Evolutionary conservation across 2,113 vertebrate genomes (phyloP), one percentile per base, ranked within the genome.

Genomic region (Hippoglossus stenolepis): DNA sequence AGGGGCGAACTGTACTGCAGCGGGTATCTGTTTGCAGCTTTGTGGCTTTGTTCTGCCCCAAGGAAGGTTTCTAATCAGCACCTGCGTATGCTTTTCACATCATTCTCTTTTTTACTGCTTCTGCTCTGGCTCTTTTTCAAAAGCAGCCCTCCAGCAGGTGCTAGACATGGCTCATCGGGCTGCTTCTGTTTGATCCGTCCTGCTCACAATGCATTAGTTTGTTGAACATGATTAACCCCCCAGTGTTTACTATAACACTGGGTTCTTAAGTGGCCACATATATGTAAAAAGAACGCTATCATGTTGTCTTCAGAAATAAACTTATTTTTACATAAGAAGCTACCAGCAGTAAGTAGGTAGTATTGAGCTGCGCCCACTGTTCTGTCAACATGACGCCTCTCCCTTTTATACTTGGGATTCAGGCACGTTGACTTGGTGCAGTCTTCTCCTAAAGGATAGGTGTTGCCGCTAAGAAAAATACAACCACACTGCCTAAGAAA

Each of bases 61-160:
- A 20, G 77, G 84, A 82, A 43, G 53, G 26, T 71, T 81, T 80
- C 62, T 65, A 65, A 88, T 89, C 85, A 82, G 80, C 86, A 84
- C 79, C 80, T 83, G 79, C 84, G 76, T 70, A 18, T 60, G 57
- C 60, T 83, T 73, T 82, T 73, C 20, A 74, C 51, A 62, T 80
- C 61, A 58, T 85, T 80, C 18, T 51, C 17, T 1, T 64, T 84
- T 81, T 84, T 71, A 84, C 74, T 21, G 82, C 84, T 85, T 66
- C 82, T 84, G 75, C 74, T 69, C 65, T 83, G 84, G 73, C 77
- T 75, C 65, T 21, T 43, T 68, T 72, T 84, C 79, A 80, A 75
- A 79, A 67, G 43, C 66, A 51, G 47, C 72, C 75, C 40, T 61
- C 21, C 31, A 77, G 90, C 85, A 86, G 85, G 80, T 84, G 82